These are phyloP conservation scores for Drosophila percnosoma DNA, from an alignment of 2,888 invertebrate species.

Conservation along the genomic window DNA sequence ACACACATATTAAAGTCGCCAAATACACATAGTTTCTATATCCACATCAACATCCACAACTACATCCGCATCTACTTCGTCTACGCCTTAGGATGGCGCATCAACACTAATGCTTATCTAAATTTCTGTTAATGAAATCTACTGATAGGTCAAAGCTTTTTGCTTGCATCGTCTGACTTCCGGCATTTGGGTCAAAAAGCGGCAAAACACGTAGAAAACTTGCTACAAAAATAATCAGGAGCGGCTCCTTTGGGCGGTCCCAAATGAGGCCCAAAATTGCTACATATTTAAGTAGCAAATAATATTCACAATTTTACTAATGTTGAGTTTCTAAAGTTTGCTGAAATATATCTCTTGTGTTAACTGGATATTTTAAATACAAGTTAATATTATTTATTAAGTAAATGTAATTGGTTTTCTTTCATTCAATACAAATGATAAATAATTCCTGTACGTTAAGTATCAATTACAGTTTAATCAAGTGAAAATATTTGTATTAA, in stretches of 20 bases:
- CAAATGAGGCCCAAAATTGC: background rate
- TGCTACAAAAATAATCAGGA: conserved; percentile 32
- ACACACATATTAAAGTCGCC: conserved; percentile 44
- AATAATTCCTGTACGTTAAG: background rate
- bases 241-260: background rate
- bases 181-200: conserved; percentile 51
- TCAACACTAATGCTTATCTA: conserved; percentile 77
- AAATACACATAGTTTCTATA: conserved; percentile 8
- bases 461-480: background rate
- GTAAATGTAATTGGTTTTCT: background rate
- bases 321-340: background rate
- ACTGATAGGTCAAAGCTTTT: conserved; percentile 59
- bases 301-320: background rate
- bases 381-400: background rate
- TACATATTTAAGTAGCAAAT: background rate
- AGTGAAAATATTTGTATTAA: background rate
- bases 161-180: conserved; percentile 47
- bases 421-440: background rate
- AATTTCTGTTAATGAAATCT: conserved; percentile 73
- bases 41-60: background rate
- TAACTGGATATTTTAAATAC: background rate
- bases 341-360: background rate
- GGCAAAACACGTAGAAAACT: conserved; percentile 30
- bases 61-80: conserved; percentile 2
- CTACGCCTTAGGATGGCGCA: conserved; percentile 62